phyloP scores from a whole-genome alignment of 2,113 vertebrate species.

The Marcusenius ussheri region DNA sequence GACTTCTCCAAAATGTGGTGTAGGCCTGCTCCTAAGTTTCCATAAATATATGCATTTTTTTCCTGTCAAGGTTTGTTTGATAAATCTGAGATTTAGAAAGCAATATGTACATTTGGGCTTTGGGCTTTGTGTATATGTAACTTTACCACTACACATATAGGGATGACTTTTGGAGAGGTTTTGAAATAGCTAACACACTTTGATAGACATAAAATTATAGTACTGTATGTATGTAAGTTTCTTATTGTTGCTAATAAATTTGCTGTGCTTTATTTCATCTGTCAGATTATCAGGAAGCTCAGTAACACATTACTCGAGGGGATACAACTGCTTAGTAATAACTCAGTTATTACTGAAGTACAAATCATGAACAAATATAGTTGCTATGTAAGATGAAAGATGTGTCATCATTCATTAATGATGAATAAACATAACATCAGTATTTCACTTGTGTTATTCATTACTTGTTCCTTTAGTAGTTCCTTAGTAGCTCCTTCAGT shows the following conservation, averaged over 20 bases:
- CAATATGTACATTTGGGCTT: neutral
- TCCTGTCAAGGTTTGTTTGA: neutral
- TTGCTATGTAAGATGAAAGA: neutral
- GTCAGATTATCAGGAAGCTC: neutral
- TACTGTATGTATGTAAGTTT: neutral
- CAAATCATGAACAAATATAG: neutral
- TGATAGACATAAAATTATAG: neutral
- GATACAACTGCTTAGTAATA: neutral
- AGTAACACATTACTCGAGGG: neutral
- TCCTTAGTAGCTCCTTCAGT: neutral
- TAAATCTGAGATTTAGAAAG: neutral
- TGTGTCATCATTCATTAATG: neutral
- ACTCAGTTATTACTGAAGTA: neutral
- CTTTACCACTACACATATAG: neutral
- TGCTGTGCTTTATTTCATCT: neutral
- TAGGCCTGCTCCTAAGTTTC: neutral
- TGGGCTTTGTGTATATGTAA: neutral
- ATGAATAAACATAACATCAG: neutral
- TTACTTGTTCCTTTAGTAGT: neutral
- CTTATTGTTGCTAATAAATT: neutral
- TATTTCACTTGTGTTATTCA: neutral
- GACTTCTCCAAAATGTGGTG: neutral
- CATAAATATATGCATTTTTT: neutral
- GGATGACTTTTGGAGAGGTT: neutral
- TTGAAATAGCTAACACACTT: neutral